These are phyloP conservation scores for Thereva unica DNA, from an alignment of 2,888 invertebrate species.

Conservation along the genomic window DNA sequence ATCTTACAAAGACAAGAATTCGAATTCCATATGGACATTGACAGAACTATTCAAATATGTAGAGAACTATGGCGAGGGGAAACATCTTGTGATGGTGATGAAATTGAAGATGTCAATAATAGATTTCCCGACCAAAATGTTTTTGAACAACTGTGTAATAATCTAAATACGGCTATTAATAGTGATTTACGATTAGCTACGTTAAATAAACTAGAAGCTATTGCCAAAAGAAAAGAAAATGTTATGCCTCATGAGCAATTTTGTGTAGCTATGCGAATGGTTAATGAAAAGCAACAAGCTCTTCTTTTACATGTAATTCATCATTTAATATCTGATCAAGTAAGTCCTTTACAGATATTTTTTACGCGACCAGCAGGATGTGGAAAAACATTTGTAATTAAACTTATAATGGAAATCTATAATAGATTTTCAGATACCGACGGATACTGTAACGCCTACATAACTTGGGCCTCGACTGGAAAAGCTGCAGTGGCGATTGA, in stretches of 20 bases:
- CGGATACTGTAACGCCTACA: background rate
- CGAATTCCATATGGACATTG: constrained; percentile 47
- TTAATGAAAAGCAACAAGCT: constrained; percentile 43
- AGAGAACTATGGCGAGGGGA: constrained; percentile 44
- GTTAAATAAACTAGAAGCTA: constrained; percentile 45
- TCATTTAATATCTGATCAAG: constrained; percentile 34
- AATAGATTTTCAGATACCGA: constrained; percentile 50
- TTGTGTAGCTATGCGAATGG: constrained; percentile 43
- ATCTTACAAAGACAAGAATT: constrained; percentile 43
- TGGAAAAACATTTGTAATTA: constrained; percentile 40
- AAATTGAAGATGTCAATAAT: constrained; percentile 38
- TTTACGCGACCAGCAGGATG: constrained; percentile 40
- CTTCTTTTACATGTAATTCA: constrained; percentile 44
- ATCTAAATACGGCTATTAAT: constrained; percentile 44
- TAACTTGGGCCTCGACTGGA: too few relatives aligned
- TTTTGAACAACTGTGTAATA: constrained; percentile 41
- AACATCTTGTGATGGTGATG: constrained; percentile 35
- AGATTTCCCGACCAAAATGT: constrained; percentile 43
- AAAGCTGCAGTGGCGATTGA: too few relatives aligned
- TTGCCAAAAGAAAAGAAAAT: constrained; percentile 47
- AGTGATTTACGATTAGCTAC: constrained; percentile 44
- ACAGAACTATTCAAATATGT: constrained; percentile 47
- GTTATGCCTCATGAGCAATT: constrained; percentile 43
- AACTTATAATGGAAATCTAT: constrained; percentile 36
- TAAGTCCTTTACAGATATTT: constrained; percentile 42